Evolutionary conservation across 2,797 vertebrate species (phyloP).

Genomic region (Remorina albescens): DNA sequence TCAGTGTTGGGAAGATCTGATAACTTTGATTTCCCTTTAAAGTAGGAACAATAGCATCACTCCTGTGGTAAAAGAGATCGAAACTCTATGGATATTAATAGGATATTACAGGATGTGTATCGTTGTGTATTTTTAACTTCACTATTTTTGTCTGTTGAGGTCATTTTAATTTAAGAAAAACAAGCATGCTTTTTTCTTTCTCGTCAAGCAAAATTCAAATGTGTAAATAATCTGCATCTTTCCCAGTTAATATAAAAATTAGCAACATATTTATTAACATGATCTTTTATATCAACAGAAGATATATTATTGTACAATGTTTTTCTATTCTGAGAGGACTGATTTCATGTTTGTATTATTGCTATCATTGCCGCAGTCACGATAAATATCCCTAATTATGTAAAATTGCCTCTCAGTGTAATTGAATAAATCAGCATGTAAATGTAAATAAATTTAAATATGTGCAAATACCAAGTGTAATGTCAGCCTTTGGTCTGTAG

Average conservation of each 20-base stretch:
- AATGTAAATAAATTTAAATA: background rate
- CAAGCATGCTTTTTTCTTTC: constrained; percentile 25
- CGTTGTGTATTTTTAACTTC: constrained; percentile 30
- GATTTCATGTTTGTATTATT: constrained; percentile 39
- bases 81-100: background rate
- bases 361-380: constrained; percentile 18
- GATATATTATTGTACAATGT: constrained; percentile 55
- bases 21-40: constrained; percentile 12
- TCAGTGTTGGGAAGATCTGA: constrained; percentile 25
- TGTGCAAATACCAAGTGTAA: background rate
- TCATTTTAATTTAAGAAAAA: constrained; percentile 54
- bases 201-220: constrained; percentile 28
- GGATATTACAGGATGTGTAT: constrained; percentile 13
- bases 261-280: constrained; percentile 72
- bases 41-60: background rate
- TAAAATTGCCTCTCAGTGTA: constrained; percentile 33
- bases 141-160: constrained; percentile 30
- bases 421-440: background rate
- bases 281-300: constrained; percentile 49
- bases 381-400: constrained; percentile 63
- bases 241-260: constrained; percentile 34
- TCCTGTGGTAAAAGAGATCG: background rate
- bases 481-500: constrained; percentile 45
- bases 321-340: constrained; percentile 41
- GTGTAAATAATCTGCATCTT: constrained; percentile 63